These are phyloP conservation scores for Plebejus argus DNA, from an alignment of 2,888 invertebrate genomes.

Conservation along the genomic window DNA sequence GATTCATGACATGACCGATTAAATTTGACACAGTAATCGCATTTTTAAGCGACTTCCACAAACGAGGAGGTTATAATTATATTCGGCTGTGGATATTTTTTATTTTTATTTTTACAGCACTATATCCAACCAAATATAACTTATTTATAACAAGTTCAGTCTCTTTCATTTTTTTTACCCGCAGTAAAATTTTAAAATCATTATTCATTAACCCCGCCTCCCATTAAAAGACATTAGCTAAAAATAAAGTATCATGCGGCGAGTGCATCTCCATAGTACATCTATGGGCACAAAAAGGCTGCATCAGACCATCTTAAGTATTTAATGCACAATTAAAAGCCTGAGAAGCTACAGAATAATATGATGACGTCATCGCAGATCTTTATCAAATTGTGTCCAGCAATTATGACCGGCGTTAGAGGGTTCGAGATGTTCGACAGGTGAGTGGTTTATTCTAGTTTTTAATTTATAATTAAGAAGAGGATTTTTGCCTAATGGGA, in stretches of 20 bases:
- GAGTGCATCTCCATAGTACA: constrained; percentile 10
- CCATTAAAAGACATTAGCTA: constrained; percentile 2
- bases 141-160: not conserved
- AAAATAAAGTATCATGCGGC: not conserved
- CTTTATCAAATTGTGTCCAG: constrained; percentile 14
- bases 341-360: not conserved
- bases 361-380: constrained; percentile 24
- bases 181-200: constrained; percentile 1
- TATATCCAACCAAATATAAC: not conserved
- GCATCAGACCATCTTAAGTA: constrained; percentile 28
- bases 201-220: not conserved
- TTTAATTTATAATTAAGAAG: constrained; percentile 15
- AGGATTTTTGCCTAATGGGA: not conserved
- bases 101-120: not conserved
- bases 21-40: constrained; percentile 13
- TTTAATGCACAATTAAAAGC: constrained; percentile 29
- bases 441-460: constrained; percentile 4
- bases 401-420: constrained; percentile 11
- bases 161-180: not conserved
- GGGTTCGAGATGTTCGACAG: not conserved
- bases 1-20: constrained; percentile 1
- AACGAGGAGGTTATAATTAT: no score
- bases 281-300: constrained; percentile 6
- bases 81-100: no score
- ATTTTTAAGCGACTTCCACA: no score